Evolutionary conservation across 2,888 invertebrate species (phyloP), one percentile per base, ranked within the genome.

Genomic region (Trissoscelio sp.): DNA sequence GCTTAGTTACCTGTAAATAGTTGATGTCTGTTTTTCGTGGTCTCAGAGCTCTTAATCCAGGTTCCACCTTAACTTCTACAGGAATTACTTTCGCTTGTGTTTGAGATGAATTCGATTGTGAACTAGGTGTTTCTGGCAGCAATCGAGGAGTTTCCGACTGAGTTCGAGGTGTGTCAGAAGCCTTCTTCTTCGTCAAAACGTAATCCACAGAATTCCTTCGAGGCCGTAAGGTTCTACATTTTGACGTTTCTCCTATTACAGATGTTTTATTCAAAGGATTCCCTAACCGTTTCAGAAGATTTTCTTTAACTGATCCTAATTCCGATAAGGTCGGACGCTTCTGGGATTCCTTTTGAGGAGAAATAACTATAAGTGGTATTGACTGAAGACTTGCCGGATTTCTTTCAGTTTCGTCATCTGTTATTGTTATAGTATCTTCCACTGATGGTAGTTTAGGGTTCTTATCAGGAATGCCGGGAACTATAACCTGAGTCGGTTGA

Each of bases 201-300:
- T 88, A 87, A 64, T 86, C 81, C 0, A 88, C 79, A 0, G 85
- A 84, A 39, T 60, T 60, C 16, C 85, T 89, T 31, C 90, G 83
- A 4, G 90, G 89, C 58, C 90, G 85, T 37, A 90, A 78, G 31
- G 81, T 87, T 70, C 84, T 81, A 0, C 73, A 42, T 39, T 66
- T 67, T 6, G 57, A 51, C 4, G 14, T 37, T 4, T 64, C 16
- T 42, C 0, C n/a, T 34, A 22, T 14, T 4, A 5, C 6, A 34
- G 55, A 7, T n/a, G 53, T 14, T 53, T 28, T 37, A 48, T 4
- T 70, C 6, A 57, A 44, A 57, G 69, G 57, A 22, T 46, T 58
- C 12, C 12, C 48, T 9, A 60, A 42, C 6, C 42, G 24, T 31
- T 72, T 39, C 2, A 72, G 20, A 0, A 72, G 3, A 72, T 72